Percentiles rank a stretch among this genome's conserved stretches.
phyloP scores from a whole-genome alignment of 2,797 vertebrate genomes.

The Pempheris klunzingeri region DNA sequence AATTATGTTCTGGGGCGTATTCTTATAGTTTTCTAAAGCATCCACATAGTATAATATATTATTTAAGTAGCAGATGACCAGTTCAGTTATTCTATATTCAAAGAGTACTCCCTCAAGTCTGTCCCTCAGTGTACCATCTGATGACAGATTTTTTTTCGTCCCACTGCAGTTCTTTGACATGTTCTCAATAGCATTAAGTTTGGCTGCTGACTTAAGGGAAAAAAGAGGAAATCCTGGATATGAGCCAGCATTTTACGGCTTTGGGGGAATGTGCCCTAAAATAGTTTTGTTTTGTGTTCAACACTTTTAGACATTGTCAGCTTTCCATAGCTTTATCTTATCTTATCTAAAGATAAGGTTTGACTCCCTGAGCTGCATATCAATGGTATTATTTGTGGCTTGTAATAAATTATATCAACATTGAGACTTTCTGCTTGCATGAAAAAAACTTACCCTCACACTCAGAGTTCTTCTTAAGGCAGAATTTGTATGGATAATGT shows the following conservation, averaged over 20 bases:
- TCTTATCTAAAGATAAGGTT: conserved; percentile 27
- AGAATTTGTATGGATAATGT: not conserved
- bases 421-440: not conserved
- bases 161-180: not conserved
- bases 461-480: not conserved
- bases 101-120: not conserved
- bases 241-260: conserved; percentile 30
- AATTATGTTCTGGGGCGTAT: not conserved
- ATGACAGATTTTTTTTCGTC: conserved; percentile 5
- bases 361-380: not conserved
- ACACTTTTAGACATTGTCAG: not conserved
- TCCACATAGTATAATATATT: not conserved
- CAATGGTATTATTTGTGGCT: not conserved
- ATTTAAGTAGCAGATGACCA: not conserved
- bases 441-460: not conserved
- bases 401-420: not conserved
- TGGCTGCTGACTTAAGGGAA: conserved; percentile 48
- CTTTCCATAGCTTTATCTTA: conserved; percentile 5
- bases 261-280: conserved; percentile 7
- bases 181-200: conserved; percentile 6
- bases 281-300: not conserved
- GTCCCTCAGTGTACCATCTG: not conserved
- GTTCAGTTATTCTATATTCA: not conserved
- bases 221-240: conserved; percentile 54
- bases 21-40: not conserved